A percentile compares a stretch with the other conserved stretches of the same genome.
These are phyloP conservation scores for Diplazon laetatorius DNA, from an alignment of 2,888 invertebrate genomes.

Conservation along the genomic window DNA sequence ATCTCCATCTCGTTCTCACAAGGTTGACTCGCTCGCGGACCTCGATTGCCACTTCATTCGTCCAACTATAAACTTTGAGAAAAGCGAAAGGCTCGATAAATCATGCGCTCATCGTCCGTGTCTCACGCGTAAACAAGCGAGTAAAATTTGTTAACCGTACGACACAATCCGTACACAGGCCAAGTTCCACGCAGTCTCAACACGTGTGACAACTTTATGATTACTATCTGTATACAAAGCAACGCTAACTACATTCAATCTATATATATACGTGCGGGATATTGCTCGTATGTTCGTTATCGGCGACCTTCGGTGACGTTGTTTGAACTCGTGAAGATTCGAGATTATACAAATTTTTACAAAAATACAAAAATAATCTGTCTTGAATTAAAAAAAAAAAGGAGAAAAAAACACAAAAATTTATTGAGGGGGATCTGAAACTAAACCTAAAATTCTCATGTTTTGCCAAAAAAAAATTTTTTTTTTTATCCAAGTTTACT, in stretches of 20 bases:
- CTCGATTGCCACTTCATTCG: not conserved
- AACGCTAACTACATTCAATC: constrained; percentile 4
- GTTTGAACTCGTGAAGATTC: constrained; percentile 26
- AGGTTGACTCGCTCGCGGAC: not conserved
- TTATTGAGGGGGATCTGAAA: no score
- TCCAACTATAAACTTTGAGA: constrained; percentile 26
- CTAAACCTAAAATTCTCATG: not conserved
- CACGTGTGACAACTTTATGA: constrained; percentile 24
- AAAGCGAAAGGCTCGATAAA: constrained; percentile 17
- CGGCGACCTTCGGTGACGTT: constrained; percentile 45
- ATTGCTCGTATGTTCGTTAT: constrained; percentile 34
- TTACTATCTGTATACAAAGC: constrained; percentile 1
- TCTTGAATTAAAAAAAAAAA: no score
- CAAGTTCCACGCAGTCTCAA: not conserved
- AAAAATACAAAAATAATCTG: no score
- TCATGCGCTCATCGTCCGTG: constrained; percentile 10
- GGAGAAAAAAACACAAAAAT: no score
- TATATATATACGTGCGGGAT: constrained; percentile 1
- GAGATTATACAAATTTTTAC: constrained; percentile 26
- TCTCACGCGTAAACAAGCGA: constrained; percentile 28
- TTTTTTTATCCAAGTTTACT: no score
- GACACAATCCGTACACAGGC: not conserved
- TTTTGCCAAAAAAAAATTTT: no score
- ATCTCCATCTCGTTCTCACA: constrained; percentile 1
- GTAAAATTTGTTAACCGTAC: constrained; percentile 20